A percentile compares a stretch with the other conserved stretches of the same genome.
These are phyloP conservation scores for Sycophaga agraensis DNA, from an alignment of 1,140 invertebrate genomes.

Conservation along the genomic window DNA sequence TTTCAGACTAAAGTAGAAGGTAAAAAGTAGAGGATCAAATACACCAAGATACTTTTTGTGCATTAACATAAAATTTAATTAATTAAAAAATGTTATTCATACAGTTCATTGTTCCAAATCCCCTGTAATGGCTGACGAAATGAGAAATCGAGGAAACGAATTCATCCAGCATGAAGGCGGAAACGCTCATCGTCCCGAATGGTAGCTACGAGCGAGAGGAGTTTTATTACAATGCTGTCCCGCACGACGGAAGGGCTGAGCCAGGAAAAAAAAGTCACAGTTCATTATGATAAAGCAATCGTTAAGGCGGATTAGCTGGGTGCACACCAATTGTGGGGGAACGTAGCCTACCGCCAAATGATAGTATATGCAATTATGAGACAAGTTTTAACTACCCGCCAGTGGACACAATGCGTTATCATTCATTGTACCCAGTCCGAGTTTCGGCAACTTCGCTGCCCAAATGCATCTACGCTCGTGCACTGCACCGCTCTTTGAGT, in stretches of 20 bases:
- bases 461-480: too few relatives aligned
- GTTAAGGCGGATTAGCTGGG: slow-evolving; percentile 37
- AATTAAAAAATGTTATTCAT: too few relatives aligned
- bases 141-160: neutral
- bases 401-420: slow-evolving; percentile 53
- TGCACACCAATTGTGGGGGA: neutral
- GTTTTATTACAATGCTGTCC: neutral
- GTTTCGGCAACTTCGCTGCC: too few relatives aligned
- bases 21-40: too few relatives aligned
- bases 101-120: too few relatives aligned
- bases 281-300: slow-evolving; percentile 43
- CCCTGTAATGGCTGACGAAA: neutral
- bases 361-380: slow-evolving; percentile 57
- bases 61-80: too few relatives aligned
- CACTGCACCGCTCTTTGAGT: too few relatives aligned
- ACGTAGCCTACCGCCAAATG: slow-evolving; percentile 51
- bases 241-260: neutral
- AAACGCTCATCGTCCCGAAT: too few relatives aligned
- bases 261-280: neutral
- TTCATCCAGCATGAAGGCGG: too few relatives aligned
- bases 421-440: too few relatives aligned
- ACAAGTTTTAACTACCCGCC: slow-evolving; percentile 55
- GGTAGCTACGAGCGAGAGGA: neutral
- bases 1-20: too few relatives aligned
- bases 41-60: too few relatives aligned